Percentiles rank a stretch among this genome's conserved stretches.
phyloP scores from a whole-genome alignment of 1,140 invertebrate genomes.

The Diachasma alloeum region DNA sequence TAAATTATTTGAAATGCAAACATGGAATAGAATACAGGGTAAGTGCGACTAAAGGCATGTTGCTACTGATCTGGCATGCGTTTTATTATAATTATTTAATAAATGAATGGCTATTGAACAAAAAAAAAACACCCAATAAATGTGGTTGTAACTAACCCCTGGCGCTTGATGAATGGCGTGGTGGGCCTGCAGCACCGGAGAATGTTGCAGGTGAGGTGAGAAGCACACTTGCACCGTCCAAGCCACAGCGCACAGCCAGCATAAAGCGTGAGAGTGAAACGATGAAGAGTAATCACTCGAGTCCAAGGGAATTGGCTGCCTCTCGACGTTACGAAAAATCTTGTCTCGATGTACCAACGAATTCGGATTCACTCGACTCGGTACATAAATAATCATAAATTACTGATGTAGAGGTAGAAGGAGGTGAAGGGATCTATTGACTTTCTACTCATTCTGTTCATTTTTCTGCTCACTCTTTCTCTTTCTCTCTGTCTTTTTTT shows the following conservation, averaged over 20 bases:
- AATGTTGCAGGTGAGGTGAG: constrained; percentile 76
- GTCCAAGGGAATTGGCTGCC: constrained; percentile 8
- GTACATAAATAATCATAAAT: constrained; percentile 7
- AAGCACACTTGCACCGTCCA: constrained; percentile 77
- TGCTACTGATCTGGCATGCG: constrained; percentile 16
- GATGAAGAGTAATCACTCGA: constrained; percentile 69
- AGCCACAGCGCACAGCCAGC: constrained; percentile 83
- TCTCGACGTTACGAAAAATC: constrained; percentile 49
- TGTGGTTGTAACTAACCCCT: constrained; percentile 60
- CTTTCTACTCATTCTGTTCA: background rate
- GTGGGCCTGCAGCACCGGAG: constrained; percentile 65
- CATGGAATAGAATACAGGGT: background rate
- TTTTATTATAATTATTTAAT: background rate
- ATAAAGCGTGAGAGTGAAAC: constrained; percentile 42
- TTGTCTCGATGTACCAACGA: constrained; percentile 30
- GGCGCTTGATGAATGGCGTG: constrained; percentile 60
- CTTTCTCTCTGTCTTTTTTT: background rate
- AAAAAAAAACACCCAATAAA: constrained; percentile 56
- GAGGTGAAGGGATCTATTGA: background rate
- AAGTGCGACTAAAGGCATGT: background rate
- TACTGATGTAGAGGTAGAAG: background rate
- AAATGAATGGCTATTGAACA: constrained; percentile 10
- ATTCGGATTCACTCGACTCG: constrained; percentile 44
- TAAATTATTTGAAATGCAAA: background rate
- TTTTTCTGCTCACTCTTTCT: background rate